Base-by-base conservation (phyloP, 2,797 vertebrate genomes). In the Thaleichthys pacificus region DNA sequence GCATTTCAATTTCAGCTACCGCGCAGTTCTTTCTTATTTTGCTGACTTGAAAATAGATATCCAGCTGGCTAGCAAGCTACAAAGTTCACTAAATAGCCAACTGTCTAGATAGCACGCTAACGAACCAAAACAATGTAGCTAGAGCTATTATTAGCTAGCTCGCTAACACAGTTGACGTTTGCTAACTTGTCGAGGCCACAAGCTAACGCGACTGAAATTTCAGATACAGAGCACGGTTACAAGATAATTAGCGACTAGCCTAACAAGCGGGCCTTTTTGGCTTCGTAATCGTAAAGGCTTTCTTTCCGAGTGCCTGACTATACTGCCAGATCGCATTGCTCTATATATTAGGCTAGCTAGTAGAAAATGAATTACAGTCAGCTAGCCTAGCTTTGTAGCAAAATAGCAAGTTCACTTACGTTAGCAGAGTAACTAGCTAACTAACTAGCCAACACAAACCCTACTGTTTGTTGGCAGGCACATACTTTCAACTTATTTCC, bases 81-180 rank as follows among this genome's bases (percentile, higher is more conserved):
- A 65, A 42, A 21, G 35, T 65, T 12, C 22, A 4, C 19, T 65
- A 65, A 3, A 22, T 66, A 1, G 17, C 6, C 21, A 69, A 28
- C 21, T 19, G 62, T 28, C 66, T 74, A 74, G 70, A 70, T 81
- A 73, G 74, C 66, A 61, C 64, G 42, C 42, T 47, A 47, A 47
- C 42, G 42, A 47, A 47, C 42, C 42, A 47, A 47, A 47, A 47
- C 42, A 47, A 47, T 47, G 42, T 71, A 76, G 62, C 49, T 51
- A 61, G 30, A 54, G 73, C 68, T 77, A 79, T 67, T 7, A 61
- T 67, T 66, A 76, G 81, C 70, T 72, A 71, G 30, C 74, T 80
- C 68, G 76, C 30, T 65, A 66, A 32, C 30, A 32, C 47, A n/a
- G 15, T 56, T 17, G 15, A 56, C 51, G 19, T 56, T n/a, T 56